These are phyloP conservation scores for Slavum lentiscoides DNA, from an alignment of 2,888 invertebrate species.

Conservation along the genomic window DNA sequence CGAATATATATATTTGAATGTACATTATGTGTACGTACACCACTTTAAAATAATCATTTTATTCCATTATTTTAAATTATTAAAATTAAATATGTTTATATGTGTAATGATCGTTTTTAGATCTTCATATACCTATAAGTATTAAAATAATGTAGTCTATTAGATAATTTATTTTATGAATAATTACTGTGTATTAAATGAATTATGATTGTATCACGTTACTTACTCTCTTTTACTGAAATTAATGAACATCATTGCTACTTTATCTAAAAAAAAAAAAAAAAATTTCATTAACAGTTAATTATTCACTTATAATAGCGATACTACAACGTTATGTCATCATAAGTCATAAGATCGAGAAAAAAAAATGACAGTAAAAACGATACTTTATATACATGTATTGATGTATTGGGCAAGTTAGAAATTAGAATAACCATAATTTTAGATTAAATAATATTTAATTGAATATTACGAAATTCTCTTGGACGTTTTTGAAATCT, in stretches of 20 bases:
- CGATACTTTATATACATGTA: background rate
- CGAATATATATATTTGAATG: too few relatives aligned
- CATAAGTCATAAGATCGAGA: too few relatives aligned
- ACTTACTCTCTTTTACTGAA: slow-evolving; percentile 32
- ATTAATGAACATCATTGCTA: background rate
- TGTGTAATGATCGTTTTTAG: background rate
- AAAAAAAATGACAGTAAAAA: background rate
- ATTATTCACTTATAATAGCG: background rate
- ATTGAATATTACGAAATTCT: too few relatives aligned
- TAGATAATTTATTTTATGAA: slow-evolving; percentile 1
- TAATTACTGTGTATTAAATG: background rate
- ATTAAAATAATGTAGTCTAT: background rate
- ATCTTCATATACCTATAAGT: background rate
- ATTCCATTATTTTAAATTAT: too few relatives aligned
- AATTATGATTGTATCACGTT: background rate
- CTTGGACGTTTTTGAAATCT: too few relatives aligned
- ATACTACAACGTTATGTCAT: background rate
- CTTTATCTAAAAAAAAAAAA: slow-evolving; percentile 18
- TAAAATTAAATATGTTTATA: background rate
- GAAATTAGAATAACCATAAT: background rate
- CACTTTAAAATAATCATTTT: too few relatives aligned
- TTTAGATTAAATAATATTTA: too few relatives aligned
- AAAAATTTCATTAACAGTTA: background rate
- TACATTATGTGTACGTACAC: too few relatives aligned
- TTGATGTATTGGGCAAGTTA: too few relatives aligned